These are phyloP conservation scores for Conops quadrifasciatus DNA, from an alignment of 2,888 invertebrate species.

Conservation along the genomic window DNA sequence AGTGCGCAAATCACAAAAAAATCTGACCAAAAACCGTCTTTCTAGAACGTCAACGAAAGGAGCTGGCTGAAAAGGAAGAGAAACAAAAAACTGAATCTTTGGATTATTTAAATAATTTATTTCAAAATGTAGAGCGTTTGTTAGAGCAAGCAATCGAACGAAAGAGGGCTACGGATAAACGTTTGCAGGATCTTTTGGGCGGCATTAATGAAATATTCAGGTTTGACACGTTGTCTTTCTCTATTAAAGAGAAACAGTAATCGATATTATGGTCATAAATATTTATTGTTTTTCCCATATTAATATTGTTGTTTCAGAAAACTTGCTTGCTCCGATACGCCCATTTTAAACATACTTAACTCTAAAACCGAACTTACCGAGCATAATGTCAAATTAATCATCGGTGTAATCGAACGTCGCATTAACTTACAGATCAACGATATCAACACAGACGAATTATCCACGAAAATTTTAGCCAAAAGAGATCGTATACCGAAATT, in stretches of 20 bases:
- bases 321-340: constrained; percentile 77
- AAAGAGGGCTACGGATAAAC: constrained; percentile 51
- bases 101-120: constrained; percentile 54
- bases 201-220: constrained; percentile 68
- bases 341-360: constrained; percentile 76
- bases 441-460: constrained; percentile 59
- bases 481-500: constrained; percentile 64
- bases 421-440: constrained; percentile 62
- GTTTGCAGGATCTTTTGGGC: constrained; percentile 62
- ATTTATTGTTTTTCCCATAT: neutral
- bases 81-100: constrained; percentile 60
- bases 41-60: constrained; percentile 59
- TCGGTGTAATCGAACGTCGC: constrained; percentile 82
- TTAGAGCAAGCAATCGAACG: constrained; percentile 55
- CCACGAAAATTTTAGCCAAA: constrained; percentile 60
- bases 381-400: constrained; percentile 81
- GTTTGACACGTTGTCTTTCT: constrained; percentile 46
- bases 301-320: constrained; percentile 67
- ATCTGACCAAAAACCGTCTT: neutral
- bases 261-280: neutral
- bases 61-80: constrained; percentile 57
- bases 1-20: no score
- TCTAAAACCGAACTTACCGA: constrained; percentile 76
- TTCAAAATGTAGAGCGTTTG: constrained; percentile 53
- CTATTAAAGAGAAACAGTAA: neutral